phyloP scores from a whole-genome alignment of 2,113 vertebrate species.

The Etia nguti region DNA sequence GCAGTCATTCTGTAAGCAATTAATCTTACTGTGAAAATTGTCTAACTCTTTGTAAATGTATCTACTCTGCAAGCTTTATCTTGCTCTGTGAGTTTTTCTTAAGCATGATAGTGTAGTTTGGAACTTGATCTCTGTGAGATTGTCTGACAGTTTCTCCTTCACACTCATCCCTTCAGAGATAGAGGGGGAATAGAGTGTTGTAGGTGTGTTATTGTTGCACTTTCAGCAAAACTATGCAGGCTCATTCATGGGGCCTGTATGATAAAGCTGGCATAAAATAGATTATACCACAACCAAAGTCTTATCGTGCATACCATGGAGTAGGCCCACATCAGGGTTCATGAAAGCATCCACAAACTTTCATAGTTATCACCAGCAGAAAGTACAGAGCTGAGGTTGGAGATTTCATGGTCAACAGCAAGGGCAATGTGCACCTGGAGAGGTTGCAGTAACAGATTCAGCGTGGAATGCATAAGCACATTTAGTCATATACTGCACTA shows the following conservation, averaged over 20 bases:
- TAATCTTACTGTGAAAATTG: background rate
- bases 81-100: slow-evolving; percentile 8
- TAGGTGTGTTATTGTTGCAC: slow-evolving; percentile 71
- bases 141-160: slow-evolving; percentile 62
- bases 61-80: slow-evolving; percentile 39
- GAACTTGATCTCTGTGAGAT: slow-evolving; percentile 76
- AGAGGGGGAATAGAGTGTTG: slow-evolving; percentile 39
- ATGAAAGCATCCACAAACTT: slow-evolving; percentile 19
- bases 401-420: background rate
- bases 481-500: background rate
- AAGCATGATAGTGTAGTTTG: slow-evolving; percentile 1
- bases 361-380: background rate
- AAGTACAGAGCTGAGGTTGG: background rate
- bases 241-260: slow-evolving; percentile 25
- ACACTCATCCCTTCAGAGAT: slow-evolving; percentile 46
- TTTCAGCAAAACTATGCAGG: slow-evolving; percentile 57
- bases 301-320: slow-evolving; percentile 36
- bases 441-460: background rate
- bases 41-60: background rate
- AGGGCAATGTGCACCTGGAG: background rate
- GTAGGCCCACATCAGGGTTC: slow-evolving; percentile 51
- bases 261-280: slow-evolving; percentile 54
- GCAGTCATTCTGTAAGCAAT: background rate
- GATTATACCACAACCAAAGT: slow-evolving; percentile 1
- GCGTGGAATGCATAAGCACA: background rate